Base-by-base conservation (phyloP, 2,888 invertebrate species). In the Dascillus cervinus region DNA sequence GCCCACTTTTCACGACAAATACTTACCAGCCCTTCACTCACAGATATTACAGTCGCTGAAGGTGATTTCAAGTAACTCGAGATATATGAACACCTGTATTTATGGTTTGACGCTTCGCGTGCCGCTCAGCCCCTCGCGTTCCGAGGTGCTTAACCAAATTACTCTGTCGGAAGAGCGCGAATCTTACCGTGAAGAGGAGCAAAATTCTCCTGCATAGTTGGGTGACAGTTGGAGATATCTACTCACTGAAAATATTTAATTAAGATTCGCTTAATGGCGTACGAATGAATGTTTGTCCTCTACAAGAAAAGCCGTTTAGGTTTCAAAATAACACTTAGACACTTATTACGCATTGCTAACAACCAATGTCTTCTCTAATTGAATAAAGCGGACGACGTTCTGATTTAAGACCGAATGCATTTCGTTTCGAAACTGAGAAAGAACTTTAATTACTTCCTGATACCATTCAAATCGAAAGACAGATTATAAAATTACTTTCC, bases 181-280 rank as follows among this genome's bases (percentile, higher is more conserved):
- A 41, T 35, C 33, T 43, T 32, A 34, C 25, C 27, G 28, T 32
- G 41, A 45, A 48, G 43, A 17, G 8, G n/a, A n/a, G n/a, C n/a
- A n/a, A 4, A 43, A 27, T 32, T 25, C 49, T 52, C 50, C 55
- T 56, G 60, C 64, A 64, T 64, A 63, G 60, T 64, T 64, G 60
- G 58, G 64, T 63, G 64, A 64, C 64, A 63, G 61, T 62, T 62
- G 53, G 60, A 62, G 63, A 64, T 63, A 64, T 64, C 62, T 60
- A 54, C 56, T 52, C 54, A 52, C 47, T 52, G 61, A 64, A 64
- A 64, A 61, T 64, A 64, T 64, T 65, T 65, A 65, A 65, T 65
- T 63, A 61, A 60, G 60, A 58, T 60, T 60, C 56, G 49, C 51
- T 52, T 58, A 58, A 58, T 57, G 54, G 58, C 54, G 48, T 47